Evolutionary conservation across 2,797 vertebrate species (phyloP).

Genomic region (Ceryle rudis): DNA sequence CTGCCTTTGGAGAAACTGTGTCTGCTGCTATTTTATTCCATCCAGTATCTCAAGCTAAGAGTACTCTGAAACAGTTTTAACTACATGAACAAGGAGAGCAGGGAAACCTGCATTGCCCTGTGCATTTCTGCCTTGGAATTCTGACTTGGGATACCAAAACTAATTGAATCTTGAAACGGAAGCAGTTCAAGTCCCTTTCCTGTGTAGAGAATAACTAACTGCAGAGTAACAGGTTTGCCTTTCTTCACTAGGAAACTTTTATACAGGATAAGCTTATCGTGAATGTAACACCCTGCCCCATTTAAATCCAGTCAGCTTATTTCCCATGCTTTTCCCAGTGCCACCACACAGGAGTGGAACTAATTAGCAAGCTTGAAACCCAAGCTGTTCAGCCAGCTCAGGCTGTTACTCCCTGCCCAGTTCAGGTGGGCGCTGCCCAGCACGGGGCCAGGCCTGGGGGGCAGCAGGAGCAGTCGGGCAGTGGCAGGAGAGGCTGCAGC

Average conservation of each 20-base stretch:
- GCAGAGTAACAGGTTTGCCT: background rate
- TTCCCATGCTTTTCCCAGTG: background rate
- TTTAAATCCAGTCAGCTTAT: background rate
- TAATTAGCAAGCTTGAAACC: background rate
- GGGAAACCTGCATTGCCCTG: background rate
- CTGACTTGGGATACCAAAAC: background rate
- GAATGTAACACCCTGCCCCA: background rate
- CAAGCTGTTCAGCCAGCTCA: accelerated
- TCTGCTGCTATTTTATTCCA: background rate
- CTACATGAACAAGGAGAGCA: background rate
- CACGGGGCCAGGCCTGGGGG: background rate
- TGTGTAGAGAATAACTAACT: background rate
- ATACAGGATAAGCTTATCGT: background rate
- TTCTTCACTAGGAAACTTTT: background rate
- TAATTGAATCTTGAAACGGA: background rate
- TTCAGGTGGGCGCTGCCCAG: background rate
- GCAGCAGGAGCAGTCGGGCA: background rate
- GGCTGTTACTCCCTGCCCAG: background rate
- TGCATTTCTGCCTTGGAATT: background rate
- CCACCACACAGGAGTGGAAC: background rate
- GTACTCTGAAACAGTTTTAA: background rate
- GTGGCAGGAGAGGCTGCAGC: background rate
- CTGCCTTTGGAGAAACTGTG: background rate
- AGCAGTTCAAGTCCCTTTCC: background rate
- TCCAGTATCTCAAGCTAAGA: background rate